Conservation (phyloP, 2,888 invertebrate genomes). For the Exephanes ischioxanthus region DNA sequence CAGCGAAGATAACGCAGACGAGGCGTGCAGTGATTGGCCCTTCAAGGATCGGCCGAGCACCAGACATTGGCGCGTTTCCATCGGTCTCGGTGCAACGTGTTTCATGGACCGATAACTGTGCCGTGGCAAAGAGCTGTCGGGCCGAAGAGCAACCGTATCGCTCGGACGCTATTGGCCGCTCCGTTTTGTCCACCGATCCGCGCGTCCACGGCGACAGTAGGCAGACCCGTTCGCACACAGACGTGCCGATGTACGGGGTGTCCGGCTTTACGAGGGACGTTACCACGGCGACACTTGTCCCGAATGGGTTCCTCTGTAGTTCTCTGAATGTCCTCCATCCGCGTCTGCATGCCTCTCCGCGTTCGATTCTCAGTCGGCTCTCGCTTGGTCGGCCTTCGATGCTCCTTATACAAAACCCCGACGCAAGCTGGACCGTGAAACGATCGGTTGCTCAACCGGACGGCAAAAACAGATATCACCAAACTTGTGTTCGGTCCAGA, state of each 20-base stretch:
- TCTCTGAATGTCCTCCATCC: constrained; percentile 42
- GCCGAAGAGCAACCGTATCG: neutral
- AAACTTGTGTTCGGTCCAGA: neutral
- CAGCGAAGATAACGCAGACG: neutral
- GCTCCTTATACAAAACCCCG: constrained; percentile 47
- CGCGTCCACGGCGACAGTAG: constrained; percentile 43
- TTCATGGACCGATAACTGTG: neutral
- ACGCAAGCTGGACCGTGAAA: neutral
- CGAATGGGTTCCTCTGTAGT: constrained; percentile 63
- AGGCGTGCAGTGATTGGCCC: neutral
- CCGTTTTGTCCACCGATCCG: constrained; percentile 10
- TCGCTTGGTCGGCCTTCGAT: constrained; percentile 41
- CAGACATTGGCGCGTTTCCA: neutral
- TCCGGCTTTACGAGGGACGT: constrained; percentile 75
- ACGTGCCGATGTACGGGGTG: constrained; percentile 62
- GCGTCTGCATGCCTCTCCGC: constrained; percentile 37
- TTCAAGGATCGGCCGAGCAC: neutral
- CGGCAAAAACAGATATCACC: neutral
- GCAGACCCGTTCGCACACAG: constrained; percentile 62
- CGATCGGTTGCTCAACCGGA: neutral
- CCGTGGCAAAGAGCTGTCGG: neutral
- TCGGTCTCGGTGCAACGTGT: neutral
- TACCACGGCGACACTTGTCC: constrained; percentile 75
- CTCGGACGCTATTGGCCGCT: neutral
- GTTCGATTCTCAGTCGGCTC: constrained; percentile 42